Percentiles rank a stretch among this genome's conserved stretches.
phyloP scores from a whole-genome alignment of 2,888 invertebrate genomes.

The Cryptus viduatorius region DNA sequence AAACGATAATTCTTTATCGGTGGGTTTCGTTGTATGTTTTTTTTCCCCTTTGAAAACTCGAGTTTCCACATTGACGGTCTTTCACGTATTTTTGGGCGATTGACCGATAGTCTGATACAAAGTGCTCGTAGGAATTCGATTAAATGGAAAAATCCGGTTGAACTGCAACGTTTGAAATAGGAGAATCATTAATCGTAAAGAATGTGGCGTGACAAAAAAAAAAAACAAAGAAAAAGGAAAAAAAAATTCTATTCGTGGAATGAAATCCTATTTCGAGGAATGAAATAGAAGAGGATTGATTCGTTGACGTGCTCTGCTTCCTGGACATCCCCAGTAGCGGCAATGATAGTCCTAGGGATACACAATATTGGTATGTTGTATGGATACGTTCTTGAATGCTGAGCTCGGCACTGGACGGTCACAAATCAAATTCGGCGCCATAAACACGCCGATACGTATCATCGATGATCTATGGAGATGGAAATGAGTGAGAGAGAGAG shows the following conservation, averaged over 20 bases:
- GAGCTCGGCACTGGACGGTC: conserved; percentile 40
- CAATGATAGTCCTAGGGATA: conserved; percentile 9
- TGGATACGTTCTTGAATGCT: conserved; percentile 39
- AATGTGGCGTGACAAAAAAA: not conserved
- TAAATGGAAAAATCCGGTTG: conserved; percentile 11
- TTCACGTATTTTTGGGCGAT: not conserved
- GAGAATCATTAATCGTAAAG: conserved; percentile 17
- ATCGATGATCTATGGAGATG: conserved; percentile 39
- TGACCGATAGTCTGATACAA: not conserved
- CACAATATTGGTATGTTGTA: conserved; percentile 46
- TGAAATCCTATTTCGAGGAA: conserved; percentile 20
- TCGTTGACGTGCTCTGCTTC: conserved; percentile 22
- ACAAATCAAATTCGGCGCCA: conserved; percentile 40
- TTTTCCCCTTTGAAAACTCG: too few relatives aligned
- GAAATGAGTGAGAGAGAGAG: not conserved
- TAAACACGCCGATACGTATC: conserved; percentile 37
- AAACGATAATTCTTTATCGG: conserved; percentile 26
- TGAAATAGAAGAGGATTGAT: conserved; percentile 29
- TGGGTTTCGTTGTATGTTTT: not conserved
- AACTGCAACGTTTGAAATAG: not conserved
- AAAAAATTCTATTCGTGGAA: not conserved
- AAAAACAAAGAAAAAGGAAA: not conserved
- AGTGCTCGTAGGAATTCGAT: conserved; percentile 10
- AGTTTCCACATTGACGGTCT: not conserved
- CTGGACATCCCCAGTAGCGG: not conserved